Evolutionary conservation across 1,140 invertebrate genomes (phyloP).

Genomic region (Brachionus rubens): DNA sequence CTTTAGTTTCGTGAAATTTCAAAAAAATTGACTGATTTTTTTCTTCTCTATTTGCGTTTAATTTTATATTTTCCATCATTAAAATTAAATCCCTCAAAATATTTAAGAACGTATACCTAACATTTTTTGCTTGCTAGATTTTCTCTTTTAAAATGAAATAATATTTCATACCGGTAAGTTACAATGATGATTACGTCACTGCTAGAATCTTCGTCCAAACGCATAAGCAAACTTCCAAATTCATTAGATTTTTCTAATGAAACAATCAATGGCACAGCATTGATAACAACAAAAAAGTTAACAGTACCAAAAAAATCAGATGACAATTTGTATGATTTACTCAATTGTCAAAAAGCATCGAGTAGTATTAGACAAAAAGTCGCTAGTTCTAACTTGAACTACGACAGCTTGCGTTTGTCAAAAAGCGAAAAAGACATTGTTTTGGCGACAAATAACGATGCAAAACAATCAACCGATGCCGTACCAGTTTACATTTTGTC

Average conservation of each 20-base stretch:
- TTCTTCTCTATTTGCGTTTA: too few relatives aligned
- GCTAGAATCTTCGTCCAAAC: slow-evolving; percentile 4
- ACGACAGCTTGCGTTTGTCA: neutral
- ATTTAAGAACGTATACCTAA: too few relatives aligned
- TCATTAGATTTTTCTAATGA: slow-evolving; percentile 17
- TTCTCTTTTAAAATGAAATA: neutral
- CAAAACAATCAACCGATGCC: neutral
- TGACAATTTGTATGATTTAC: neutral
- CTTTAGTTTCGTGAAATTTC: too few relatives aligned
- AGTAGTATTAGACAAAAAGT: neutral
- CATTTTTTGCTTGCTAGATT: slow-evolving; percentile 19
- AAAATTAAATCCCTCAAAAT: too few relatives aligned
- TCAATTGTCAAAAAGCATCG: neutral
- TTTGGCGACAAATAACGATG: neutral
- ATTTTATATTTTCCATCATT: too few relatives aligned
- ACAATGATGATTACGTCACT: slow-evolving; percentile 30
- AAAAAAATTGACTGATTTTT: too few relatives aligned
- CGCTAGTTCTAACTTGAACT: neutral
- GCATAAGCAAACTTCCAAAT: neutral
- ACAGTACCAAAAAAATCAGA: neutral
- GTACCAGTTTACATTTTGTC: slow-evolving; percentile 24
- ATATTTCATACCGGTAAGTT: neutral
- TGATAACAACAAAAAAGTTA: neutral
- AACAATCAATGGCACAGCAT: neutral
- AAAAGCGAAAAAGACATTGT: slow-evolving; percentile 1